Percentiles rank a stretch among this genome's conserved stretches.
Evolutionary conservation across 1,140 invertebrate species (phyloP).

Genomic region (Ganaspis sp.): DNA sequence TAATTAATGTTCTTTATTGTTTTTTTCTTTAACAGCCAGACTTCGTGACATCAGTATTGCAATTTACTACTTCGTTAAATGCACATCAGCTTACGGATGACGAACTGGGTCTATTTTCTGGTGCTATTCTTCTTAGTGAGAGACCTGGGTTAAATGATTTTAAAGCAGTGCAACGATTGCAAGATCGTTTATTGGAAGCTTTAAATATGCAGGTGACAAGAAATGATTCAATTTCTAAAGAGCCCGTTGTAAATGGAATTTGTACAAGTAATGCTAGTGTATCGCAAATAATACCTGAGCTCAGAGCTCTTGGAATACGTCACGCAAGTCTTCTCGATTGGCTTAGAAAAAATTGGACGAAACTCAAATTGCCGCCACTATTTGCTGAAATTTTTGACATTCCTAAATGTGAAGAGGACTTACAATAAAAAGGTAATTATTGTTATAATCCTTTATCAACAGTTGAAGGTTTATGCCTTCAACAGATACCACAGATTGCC

Average conservation of each 20-base stretch:
- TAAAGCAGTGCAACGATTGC: conserved; percentile 88
- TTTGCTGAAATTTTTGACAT: conserved; percentile 99
- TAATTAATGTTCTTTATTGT: conserved; percentile 10
- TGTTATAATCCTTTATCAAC: no score
- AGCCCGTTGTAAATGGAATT: conserved; percentile 67
- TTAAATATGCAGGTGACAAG: conserved; percentile 77
- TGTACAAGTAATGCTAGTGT: conserved; percentile 64
- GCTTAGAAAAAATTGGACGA: conserved; percentile 92
- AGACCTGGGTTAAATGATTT: conserved; percentile 88
- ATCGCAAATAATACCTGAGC: conserved; percentile 82
- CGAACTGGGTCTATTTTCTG: conserved; percentile 93
- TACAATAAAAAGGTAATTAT: conserved; percentile 75
- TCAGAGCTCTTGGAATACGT: conserved; percentile 87
- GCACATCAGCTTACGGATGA: conserved; percentile 89
- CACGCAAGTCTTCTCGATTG: conserved; percentile 92
- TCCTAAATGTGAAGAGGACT: conserved; percentile 90
- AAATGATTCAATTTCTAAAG: conserved; percentile 47
- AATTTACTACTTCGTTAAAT: conserved; percentile 89
- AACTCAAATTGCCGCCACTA: conserved; percentile 90
- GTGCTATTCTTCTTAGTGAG: conserved; percentile 89
- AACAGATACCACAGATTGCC: no score
- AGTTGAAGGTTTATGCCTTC: no score
- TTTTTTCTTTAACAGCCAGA: conserved; percentile 77
- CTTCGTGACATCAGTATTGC: conserved; percentile 85
- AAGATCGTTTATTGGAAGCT: conserved; percentile 91